Conservation (phyloP, 2,797 vertebrate genomes). For the Sebastes cheni region DNA sequence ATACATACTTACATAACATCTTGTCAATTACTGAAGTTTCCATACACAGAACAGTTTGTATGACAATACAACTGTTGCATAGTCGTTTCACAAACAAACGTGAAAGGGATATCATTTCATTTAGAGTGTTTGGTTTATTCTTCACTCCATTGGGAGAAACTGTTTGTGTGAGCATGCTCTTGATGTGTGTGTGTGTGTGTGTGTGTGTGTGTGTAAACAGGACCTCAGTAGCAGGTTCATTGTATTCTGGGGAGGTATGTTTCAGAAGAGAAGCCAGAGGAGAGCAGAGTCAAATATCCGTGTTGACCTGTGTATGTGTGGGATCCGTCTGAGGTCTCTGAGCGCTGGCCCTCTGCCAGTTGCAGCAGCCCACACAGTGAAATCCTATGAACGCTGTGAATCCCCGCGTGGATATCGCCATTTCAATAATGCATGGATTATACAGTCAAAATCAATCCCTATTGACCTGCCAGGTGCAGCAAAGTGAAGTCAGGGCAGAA, state of each 20-base stretch:
- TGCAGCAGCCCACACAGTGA: constrained; percentile 59
- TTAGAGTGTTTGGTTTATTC: constrained; percentile 1
- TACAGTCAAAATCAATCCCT: constrained; percentile 53
- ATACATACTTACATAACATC: not conserved
- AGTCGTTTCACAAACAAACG: not conserved
- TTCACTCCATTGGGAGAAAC: not conserved
- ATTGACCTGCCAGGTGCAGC: constrained; percentile 49
- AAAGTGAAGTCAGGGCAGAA: constrained; percentile 22
- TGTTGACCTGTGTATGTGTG: constrained; percentile 53
- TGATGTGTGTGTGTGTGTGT: not conserved
- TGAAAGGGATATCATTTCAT: not conserved
- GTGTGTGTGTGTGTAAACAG: not conserved
- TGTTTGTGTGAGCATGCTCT: not conserved
- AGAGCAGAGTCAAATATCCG: constrained; percentile 58
- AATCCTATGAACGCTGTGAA: constrained; percentile 48
- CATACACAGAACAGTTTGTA: constrained; percentile 5
- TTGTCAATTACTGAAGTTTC: not conserved
- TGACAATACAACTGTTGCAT: not conserved
- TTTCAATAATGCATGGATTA: constrained; percentile 66
- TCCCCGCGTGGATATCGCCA: constrained; percentile 54
- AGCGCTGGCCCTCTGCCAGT: constrained; percentile 50
- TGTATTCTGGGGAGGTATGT: constrained; percentile 14
- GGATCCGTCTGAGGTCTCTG: constrained; percentile 51
- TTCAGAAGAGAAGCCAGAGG: constrained; percentile 40
- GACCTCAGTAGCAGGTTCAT: constrained; percentile 26